Evolutionary conservation across 2,888 invertebrate genomes (phyloP), one percentile per base, ranked within the genome.

Genomic region (Campaea margaritaria): DNA sequence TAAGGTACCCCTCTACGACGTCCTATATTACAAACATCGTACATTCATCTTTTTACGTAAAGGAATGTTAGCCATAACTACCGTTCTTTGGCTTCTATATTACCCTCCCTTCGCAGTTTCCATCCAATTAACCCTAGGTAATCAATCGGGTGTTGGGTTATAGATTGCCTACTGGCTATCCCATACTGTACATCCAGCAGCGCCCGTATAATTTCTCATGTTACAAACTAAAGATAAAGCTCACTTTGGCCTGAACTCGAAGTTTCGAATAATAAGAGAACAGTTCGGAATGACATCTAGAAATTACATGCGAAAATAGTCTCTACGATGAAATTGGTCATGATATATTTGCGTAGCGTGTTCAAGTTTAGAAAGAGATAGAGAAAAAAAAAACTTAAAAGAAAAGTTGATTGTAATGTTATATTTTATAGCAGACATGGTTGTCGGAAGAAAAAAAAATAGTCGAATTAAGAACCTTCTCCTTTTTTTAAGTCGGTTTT

Each of bases 211-310:
- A 7, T 7, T 50, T 46, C 56, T 28, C 38, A 43, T 58, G 50
- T 41, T 55, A 47, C 61, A 45, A 49, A 51, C 53, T 57, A 66
- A 54, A 67, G 69, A 73, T 77, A 78, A 68, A 68, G 74, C 72
- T 73, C 56, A 80, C 69, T 79, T 79, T 82, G 75, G 67, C 72
- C 63, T 74, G 75, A 68, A 63, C 53, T 59, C 62, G 48, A 65
- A 58, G 62, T 65, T 56, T 50, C 58, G 55, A 65, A 64, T 62
- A 62, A 59, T 69, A 64, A 68, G 63, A 68, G 72, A 50, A 67
- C 61, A 56, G 55, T 56, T 58, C n/a, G 51, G 43, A 65, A 64
- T 58, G 58, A 68, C 68, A 65, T 58, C 63, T 55, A 58, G 13
- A 58, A 54, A 61, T 68, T 67, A 61, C 72, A 66, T 67, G 69